Evolutionary conservation across 1,140 invertebrate species (phyloP).

Genomic region (Homalodisca vitripennis): DNA sequence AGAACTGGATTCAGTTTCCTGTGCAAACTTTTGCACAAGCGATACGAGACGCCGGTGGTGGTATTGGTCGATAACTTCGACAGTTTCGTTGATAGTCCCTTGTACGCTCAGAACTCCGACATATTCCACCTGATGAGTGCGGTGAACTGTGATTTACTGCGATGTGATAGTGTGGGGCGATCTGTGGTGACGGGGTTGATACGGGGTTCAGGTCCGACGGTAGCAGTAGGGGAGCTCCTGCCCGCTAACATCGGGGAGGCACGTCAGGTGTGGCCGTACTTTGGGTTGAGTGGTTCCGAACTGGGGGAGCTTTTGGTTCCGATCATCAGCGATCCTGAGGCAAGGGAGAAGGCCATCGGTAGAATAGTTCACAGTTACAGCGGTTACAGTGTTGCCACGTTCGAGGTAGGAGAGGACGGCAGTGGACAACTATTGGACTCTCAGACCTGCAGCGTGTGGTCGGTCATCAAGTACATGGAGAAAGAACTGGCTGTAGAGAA

Average conservation of each 20-base stretch:
- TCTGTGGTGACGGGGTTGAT: neutral
- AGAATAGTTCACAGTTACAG: constrained; percentile 6
- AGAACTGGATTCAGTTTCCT: neutral
- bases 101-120: neutral
- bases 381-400: neutral
- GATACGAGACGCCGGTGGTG: neutral
- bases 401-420: neutral
- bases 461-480: neutral
- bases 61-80: constrained; percentile 14
- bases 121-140: constrained; percentile 6
- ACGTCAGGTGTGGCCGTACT: neutral
- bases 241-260: neutral
- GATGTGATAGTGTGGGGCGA: neutral
- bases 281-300: neutral
- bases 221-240: neutral
- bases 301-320: neutral
- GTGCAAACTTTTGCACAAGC: neutral
- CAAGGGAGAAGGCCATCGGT: neutral
- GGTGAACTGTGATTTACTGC: neutral
- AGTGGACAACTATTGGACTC: neutral
- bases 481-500: neutral
- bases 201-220: neutral
- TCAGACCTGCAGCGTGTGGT: neutral
- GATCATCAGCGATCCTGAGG: neutral
- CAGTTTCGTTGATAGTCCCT: neutral